Evolutionary conservation across 2,888 invertebrate species (phyloP).

Genomic region (Anthophora plumipes): DNA sequence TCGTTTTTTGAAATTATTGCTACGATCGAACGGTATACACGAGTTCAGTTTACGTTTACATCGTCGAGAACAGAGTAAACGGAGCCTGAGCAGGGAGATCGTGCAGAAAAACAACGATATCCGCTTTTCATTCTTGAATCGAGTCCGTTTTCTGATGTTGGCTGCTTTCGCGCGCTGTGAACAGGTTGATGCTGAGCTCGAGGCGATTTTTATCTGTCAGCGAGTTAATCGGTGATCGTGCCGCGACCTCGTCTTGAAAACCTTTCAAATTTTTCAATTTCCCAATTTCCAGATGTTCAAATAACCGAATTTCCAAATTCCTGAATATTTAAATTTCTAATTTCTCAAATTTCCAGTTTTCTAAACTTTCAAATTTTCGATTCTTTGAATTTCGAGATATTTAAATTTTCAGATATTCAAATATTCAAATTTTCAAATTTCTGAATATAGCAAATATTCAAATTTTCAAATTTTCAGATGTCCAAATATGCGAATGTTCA

Average conservation of each 20-base stretch:
- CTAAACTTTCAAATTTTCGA: too few relatives aligned
- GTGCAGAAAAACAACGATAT: conserved; percentile 57
- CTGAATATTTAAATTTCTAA: background rate
- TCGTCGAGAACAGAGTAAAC: conserved; percentile 6
- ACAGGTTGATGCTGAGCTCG: background rate
- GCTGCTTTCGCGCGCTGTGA: conserved; percentile 48
- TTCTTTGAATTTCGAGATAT: background rate
- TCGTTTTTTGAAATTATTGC: conserved; percentile 21
- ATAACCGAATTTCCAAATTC: background rate
- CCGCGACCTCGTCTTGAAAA: background rate
- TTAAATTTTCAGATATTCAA: background rate
- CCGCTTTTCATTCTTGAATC: conserved; percentile 61
- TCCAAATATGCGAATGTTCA: background rate
- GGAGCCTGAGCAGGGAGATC: background rate
- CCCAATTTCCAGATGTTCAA: background rate
- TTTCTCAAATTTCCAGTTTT: background rate
- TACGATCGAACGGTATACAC: background rate
- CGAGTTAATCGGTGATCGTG: background rate
- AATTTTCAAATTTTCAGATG: background rate
- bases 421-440: background rate
- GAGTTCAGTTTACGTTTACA: background rate
- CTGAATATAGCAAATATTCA: too few relatives aligned
- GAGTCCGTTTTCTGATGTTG: conserved; percentile 22
- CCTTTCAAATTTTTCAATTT: background rate
- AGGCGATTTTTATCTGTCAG: background rate